These are phyloP conservation scores for Cyclopterus lumpus DNA, from an alignment of 2,797 vertebrate species.

Conservation along the genomic window DNA sequence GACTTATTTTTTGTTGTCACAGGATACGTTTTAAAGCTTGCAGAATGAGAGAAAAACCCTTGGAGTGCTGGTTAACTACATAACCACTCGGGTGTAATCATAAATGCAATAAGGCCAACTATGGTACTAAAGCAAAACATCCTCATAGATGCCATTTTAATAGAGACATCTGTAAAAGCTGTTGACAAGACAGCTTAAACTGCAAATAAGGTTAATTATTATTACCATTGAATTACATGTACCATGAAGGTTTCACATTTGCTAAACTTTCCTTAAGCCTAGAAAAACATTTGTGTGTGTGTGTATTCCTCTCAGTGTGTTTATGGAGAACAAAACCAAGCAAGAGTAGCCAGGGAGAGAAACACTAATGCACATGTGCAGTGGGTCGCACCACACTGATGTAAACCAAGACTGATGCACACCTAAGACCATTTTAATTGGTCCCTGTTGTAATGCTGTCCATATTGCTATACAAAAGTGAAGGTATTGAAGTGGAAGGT, in stretches of 20 bases:
- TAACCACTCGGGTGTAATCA: neutral
- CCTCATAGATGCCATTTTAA: too few relatives aligned
- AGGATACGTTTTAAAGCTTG: too few relatives aligned
- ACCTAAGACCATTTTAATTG: neutral
- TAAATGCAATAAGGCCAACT: neutral
- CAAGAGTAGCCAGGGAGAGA: neutral
- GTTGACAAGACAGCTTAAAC: too few relatives aligned
- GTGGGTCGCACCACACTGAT: neutral
- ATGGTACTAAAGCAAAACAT: neutral
- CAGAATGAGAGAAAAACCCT: too few relatives aligned
- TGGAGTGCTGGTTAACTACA: neutral
- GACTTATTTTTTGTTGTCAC: too few relatives aligned
- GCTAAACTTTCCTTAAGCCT: neutral
- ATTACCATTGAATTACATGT: neutral
- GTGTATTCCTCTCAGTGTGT: neutral
- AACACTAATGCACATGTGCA: neutral
- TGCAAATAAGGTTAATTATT: neutral
- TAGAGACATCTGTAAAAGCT: too few relatives aligned
- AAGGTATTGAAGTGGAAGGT: neutral
- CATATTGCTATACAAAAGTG: neutral
- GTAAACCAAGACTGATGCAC: neutral
- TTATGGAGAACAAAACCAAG: neutral
- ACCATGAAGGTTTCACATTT: too few relatives aligned
- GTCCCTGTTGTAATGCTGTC: neutral
- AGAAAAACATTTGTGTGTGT: neutral